Conservation (phyloP, 2,888 invertebrate species). For the Drosophila cyrtoloma region DNA sequence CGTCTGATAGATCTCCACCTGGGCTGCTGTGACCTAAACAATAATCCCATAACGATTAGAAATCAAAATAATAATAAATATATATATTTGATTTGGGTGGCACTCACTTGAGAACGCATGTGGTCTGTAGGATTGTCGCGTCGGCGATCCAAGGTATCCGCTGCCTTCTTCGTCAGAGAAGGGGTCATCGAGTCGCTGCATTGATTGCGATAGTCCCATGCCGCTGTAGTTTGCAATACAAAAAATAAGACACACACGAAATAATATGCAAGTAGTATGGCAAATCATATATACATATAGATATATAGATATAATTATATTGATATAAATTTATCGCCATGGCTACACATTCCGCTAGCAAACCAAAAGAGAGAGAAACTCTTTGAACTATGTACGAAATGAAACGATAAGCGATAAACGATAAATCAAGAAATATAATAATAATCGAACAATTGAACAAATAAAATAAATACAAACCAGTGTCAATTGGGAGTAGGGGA, state of each 20-base stretch:
- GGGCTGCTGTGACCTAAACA: constrained; percentile 85
- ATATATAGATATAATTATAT: neutral
- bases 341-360: constrained; percentile 57
- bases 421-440: constrained; percentile 69
- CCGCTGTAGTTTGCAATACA: constrained; percentile 81
- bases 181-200: constrained; percentile 88
- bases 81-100: neutral
- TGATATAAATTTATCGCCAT: constrained; percentile 37
- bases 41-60: neutral
- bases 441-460: constrained; percentile 74
- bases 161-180: constrained; percentile 96
- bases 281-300: constrained; percentile 20
- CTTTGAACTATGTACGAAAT: constrained; percentile 36
- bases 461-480: constrained; percentile 87
- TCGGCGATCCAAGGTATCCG: constrained; percentile 86
- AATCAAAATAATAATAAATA: neutral
- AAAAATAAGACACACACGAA: constrained; percentile 24
- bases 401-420: constrained; percentile 54
- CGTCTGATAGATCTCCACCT: constrained; percentile 86
- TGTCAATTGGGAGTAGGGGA: constrained; percentile 96
- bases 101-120: constrained; percentile 87
- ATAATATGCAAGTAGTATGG: constrained; percentile 16
- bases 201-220: constrained; percentile 86
- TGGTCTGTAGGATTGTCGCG: constrained; percentile 86
- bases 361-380: constrained; percentile 32